Conservation (phyloP, 2,888 invertebrate genomes). For the Silvanus unidentatus region DNA sequence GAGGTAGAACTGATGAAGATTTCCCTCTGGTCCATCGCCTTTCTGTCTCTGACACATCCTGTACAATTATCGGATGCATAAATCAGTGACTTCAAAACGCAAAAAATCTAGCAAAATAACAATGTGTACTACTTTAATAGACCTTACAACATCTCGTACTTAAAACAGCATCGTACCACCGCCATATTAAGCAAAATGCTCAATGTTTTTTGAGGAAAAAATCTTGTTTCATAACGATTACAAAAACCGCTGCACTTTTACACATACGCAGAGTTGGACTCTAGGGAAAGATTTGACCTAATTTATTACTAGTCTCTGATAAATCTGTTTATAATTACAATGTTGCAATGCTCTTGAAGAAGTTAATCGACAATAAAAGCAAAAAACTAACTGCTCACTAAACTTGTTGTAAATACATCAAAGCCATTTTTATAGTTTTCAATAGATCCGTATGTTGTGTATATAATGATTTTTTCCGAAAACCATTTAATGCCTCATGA, state of each 20-base stretch:
- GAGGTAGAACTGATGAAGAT: no score
- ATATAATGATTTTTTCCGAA: no score
- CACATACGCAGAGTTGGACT: constrained; percentile 8
- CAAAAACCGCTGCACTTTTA: constrained; percentile 14
- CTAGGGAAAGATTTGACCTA: constrained; percentile 21
- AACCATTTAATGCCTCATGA: no score
- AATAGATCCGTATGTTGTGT: no score
- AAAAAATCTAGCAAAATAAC: constrained; percentile 13
- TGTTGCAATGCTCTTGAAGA: no score
- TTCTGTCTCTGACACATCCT: no score
- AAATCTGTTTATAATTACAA: constrained; percentile 20
- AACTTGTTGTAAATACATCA: no score
- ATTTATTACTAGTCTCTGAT: constrained; percentile 17
- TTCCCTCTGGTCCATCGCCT: no score
- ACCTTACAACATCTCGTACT: constrained; percentile 16
- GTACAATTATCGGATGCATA: constrained; percentile 11
- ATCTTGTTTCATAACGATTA: constrained; percentile 17
- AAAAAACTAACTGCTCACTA: neutral
- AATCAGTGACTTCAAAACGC: constrained; percentile 14
- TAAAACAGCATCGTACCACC: constrained; percentile 15
- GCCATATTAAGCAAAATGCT: constrained; percentile 10
- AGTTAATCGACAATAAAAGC: neutral
- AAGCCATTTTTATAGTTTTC: no score
- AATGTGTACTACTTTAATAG: constrained; percentile 9
- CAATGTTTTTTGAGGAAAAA: constrained; percentile 10